Percentiles rank a stretch among this genome's conserved stretches.
Evolutionary conservation across 1,140 invertebrate species (phyloP).

Genomic region (Nixonia krombeini): DNA sequence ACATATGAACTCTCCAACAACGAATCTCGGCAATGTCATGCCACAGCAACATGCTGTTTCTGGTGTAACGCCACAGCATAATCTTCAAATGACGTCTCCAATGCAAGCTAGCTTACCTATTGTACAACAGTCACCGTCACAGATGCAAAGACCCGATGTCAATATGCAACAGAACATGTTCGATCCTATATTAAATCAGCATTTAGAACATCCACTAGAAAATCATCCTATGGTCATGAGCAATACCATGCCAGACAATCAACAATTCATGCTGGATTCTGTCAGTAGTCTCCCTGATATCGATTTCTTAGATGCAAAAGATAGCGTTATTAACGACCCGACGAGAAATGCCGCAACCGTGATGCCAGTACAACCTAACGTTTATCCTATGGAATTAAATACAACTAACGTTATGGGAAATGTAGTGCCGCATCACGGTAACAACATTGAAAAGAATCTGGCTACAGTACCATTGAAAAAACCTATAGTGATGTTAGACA

Average conservation of each 20-base stretch:
- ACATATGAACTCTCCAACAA: slow-evolving; percentile 63
- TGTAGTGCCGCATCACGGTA: slow-evolving; percentile 49
- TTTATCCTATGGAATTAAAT: not conserved
- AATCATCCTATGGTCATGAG: slow-evolving; percentile 56
- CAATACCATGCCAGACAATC: slow-evolving; percentile 52
- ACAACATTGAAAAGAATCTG: slow-evolving; percentile 56
- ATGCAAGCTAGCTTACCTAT: slow-evolving; percentile 42
- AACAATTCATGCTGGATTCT: slow-evolving; percentile 62
- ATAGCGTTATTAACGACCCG: too few relatives aligned
- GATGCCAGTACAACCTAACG: not conserved
- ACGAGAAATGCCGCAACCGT: not conserved
- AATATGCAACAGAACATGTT: slow-evolving; percentile 60
- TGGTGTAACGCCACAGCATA: slow-evolving; percentile 52
- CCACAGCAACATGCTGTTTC: slow-evolving; percentile 54
- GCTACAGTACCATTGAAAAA: slow-evolving; percentile 61
- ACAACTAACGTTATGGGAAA: not conserved
- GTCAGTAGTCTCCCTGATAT: slow-evolving; percentile 62
- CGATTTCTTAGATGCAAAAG: slow-evolving; percentile 44
- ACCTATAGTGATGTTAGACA: slow-evolving; percentile 75
- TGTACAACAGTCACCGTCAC: slow-evolving; percentile 70
- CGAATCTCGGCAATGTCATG: slow-evolving; percentile 53
- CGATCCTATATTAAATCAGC: slow-evolving; percentile 64
- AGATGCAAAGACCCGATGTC: slow-evolving; percentile 61
- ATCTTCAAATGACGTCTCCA: slow-evolving; percentile 52
- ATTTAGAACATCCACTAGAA: slow-evolving; percentile 54